phyloP scores from a whole-genome alignment of 1,140 invertebrate genomes.

The Pogonomyrmex barbatus region DNA sequence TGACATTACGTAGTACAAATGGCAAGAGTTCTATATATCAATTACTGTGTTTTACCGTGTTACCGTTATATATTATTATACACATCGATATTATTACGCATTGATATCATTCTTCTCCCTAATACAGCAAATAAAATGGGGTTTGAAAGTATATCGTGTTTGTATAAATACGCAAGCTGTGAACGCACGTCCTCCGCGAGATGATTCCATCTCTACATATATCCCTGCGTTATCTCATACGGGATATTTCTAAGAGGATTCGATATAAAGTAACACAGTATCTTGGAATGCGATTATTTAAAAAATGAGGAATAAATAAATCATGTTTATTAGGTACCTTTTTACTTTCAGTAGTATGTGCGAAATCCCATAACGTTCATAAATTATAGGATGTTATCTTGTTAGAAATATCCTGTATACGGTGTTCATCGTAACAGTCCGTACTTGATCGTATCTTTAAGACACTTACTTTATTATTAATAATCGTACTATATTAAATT shows the following conservation, averaged over 20 bases:
- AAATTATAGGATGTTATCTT: neutral
- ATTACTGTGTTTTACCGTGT: constrained; percentile 73
- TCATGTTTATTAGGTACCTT: neutral
- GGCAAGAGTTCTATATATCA: constrained; percentile 83
- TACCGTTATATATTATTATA: constrained; percentile 10
- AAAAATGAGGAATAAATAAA: neutral
- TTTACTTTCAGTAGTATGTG: too few species aligned
- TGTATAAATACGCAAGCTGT: constrained; percentile 7
- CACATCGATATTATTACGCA: constrained; percentile 30
- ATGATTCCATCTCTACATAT: neutral
- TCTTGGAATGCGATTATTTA: neutral
- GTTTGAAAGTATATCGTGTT: constrained; percentile 36
- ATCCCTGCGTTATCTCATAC: neutral
- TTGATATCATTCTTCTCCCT: constrained; percentile 27
- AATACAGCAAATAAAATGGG: constrained; percentile 66
- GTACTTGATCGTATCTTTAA: neutral
- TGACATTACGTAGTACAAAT: constrained; percentile 83
- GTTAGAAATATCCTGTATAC: constrained; percentile 11
- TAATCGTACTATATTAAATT: neutral
- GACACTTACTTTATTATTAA: neutral
- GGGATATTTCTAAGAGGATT: constrained; percentile 29
- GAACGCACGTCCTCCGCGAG: neutral
- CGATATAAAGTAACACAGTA: neutral
- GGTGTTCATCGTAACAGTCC: neutral
- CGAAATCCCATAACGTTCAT: neutral